Evolutionary conservation across 2,888 invertebrate species (phyloP), one percentile per base, ranked within the genome.

Genomic region (Camponotus fellah): DNA sequence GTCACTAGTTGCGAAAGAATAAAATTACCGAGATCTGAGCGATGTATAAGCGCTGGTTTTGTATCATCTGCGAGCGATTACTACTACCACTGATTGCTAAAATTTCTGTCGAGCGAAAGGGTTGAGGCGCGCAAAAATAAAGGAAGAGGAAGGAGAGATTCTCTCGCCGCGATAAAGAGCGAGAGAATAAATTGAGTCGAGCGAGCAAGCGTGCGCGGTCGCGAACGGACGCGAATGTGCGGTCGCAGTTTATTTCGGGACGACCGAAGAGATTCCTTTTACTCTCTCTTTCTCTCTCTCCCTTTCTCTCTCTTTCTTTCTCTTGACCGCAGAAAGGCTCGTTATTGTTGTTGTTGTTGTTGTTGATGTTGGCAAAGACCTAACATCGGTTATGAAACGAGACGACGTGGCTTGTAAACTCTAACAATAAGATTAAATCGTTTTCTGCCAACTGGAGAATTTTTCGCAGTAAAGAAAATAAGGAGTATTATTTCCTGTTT

Each of bases 221-320:
- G 87, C 62, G 79, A 74, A 34, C 68, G 34, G 56, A 53, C 71
- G 83, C 86, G 89, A 74, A 88, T 90, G 90, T 90, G 90, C 90
- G 90, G 90, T 90, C 89, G 90, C 84, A 74, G 90, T 89, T 90
- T 90, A 90, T 90, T 90, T 90, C 87, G 90, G 90, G 90, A 89
- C 72, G 75, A 76, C 82, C 86, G 85, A 85, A 84, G 46, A 80
- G 60, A 75, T 34, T 12, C 71, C 83, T 82, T 84, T 79, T 84
- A 79, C 82, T 86, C 60, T 58, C 17, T 49, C 49, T 17, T 12
- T 49, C 17, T 17, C 17, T 49, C 17, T 49, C 49, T 17, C 49
- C 1, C 49, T 49, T n/a, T 49, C 82, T 83, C 83, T 86, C 60
- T 56, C 58, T 17, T 6, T 17, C 46, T 17, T 4, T 46, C 12